Base-by-base conservation (phyloP, 1,140 invertebrate species). In the Archegozetes longisetosus region DNA sequence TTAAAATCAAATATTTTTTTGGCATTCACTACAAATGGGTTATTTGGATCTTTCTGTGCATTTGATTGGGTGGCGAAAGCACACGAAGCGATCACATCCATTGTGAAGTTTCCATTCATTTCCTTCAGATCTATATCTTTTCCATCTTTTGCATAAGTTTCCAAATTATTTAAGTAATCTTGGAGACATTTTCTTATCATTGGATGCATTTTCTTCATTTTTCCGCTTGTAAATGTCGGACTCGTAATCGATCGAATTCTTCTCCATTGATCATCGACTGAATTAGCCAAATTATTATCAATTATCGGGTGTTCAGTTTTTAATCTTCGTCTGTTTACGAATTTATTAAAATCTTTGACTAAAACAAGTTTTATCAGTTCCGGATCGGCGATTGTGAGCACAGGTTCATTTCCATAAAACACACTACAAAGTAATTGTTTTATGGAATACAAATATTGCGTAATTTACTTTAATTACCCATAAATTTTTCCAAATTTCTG, bases 1-100 rank as follows among this genome's bases (percentile, higher is more conserved):
- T 55, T 55, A 25, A 27, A 26, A 53, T 46, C 52, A 53, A 71
- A 66, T 6, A 65, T 28, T 3, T 62, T 52, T n/a, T 61, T 62
- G 3, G 68, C 67, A 58, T 70, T 61, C 26, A 59, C 64, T 2
- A 70, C 68, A 63, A 76, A 73, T 23, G 58, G 57, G 28, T 73
- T 68, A 2, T 75, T 60, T 4, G 67, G 64, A 61, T 82, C 72
- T 1, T 71, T 68, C 6, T 81, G 63, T 1, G 76, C 76, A 60
- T 81, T 75, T 1, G 74, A 72, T 0, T 76, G 68, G 3, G 82
- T 64, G 9, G 61, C 61, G 50, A 79, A 83, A 4, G 75, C 77
- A 46, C 75, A 77, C 3, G 69, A 72, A 2, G 74, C 77, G 25
- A 83, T 80, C 2, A 80, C 70, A 63, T 84, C 81, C 32, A 80